Percentiles rank a stretch among this genome's conserved stretches.
Conservation (phyloP, 2,113 vertebrate genomes). For the Phyllostomus discolor region DNA sequence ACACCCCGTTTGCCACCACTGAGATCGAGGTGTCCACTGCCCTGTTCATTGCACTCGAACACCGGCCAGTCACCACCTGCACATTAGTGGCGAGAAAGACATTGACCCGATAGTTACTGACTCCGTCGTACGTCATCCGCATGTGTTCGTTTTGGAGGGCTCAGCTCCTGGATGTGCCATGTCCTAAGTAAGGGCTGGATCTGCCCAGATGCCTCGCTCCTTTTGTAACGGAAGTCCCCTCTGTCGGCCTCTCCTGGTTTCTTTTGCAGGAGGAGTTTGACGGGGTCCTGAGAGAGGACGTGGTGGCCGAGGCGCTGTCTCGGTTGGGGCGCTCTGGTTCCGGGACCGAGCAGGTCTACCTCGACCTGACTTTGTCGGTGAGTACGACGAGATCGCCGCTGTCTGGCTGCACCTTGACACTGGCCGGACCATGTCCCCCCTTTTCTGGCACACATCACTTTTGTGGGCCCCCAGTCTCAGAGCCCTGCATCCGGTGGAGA, state of each 20-base stretch:
- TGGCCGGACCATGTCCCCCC: neutral
- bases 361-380: conserved; percentile 85
- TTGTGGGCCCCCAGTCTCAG: neutral
- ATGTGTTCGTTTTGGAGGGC: neutral
- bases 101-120: neutral
- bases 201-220: neutral
- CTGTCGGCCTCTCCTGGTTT: neutral
- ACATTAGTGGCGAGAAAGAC: neutral
- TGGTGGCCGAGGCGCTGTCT: conserved; percentile 78
- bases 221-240: neutral
- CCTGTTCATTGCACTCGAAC: neutral
- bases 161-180: neutral
- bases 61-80: neutral
- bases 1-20: rapidly evolving
- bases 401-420: neutral
- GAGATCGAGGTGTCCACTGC: rapidly evolving
- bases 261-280: conserved; percentile 74
- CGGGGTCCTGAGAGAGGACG: conserved; percentile 80
- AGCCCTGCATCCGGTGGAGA: neutral
- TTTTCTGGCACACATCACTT: neutral
- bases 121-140: neutral
- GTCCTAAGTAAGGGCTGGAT: neutral
- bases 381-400: conserved; percentile 66
- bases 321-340: conserved; percentile 80
- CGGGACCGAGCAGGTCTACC: conserved; percentile 84